Percentiles rank a stretch among this genome's conserved stretches.
These are phyloP conservation scores for Okapia johnstoni DNA, from an alignment of 2,113 vertebrate genomes.

Conservation along the genomic window DNA sequence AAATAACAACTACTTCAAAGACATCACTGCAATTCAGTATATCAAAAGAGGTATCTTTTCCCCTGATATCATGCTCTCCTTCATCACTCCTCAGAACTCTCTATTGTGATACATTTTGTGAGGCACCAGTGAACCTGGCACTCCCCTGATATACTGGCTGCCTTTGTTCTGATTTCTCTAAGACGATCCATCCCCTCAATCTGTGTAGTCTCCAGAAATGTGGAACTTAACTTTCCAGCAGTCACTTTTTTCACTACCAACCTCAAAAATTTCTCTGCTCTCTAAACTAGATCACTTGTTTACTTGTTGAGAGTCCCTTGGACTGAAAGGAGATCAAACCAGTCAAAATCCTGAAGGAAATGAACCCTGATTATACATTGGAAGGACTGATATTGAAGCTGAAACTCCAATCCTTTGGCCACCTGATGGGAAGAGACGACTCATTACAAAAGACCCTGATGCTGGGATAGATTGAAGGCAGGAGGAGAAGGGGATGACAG, in stretches of 20 bases:
- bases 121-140: neutral
- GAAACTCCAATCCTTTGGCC: no score
- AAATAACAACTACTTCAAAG: neutral
- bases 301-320: no score
- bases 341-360: no score
- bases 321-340: no score
- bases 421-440: no score
- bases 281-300: neutral
- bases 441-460: no score
- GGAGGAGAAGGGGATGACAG: neutral
- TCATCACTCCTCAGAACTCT: neutral
- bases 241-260: neutral
- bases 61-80: neutral
- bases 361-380: no score
- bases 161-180: neutral
- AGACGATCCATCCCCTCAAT: neutral
- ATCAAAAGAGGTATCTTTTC: neutral
- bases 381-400: no score
- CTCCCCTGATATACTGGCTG: neutral
- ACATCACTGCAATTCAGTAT: neutral
- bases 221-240: neutral
- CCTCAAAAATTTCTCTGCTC: neutral
- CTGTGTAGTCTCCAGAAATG: neutral
- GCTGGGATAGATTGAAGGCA: neutral
- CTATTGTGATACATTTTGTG: neutral